A percentile compares a stretch with the other conserved stretches of the same genome.
These are phyloP conservation scores for Torymus texanus DNA, from an alignment of 2,888 invertebrate genomes.

Conservation along the genomic window DNA sequence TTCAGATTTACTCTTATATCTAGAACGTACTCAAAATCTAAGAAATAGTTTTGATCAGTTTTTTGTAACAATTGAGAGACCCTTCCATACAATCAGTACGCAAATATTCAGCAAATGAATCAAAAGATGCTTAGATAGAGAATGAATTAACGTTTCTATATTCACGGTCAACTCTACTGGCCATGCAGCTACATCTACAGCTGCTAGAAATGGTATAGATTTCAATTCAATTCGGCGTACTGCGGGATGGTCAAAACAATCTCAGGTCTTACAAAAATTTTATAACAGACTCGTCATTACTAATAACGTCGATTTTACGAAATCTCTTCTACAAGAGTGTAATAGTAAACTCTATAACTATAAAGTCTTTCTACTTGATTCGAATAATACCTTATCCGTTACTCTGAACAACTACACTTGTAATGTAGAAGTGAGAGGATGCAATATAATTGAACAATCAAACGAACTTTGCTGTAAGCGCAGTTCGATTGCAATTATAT, in stretches of 20 bases:
- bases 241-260: slow-evolving; percentile 2
- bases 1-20: neutral
- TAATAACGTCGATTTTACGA: neutral
- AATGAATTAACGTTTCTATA: neutral
- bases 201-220: neutral
- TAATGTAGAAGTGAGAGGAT: slow-evolving; percentile 4
- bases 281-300: slow-evolving; percentile 8
- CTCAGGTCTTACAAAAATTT: slow-evolving; percentile 8
- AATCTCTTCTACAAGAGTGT: neutral
- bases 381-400: neutral
- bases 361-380: neutral
- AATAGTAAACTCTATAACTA: neutral
- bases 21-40: neutral
- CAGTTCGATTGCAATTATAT: too few species aligned
- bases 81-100: neutral
- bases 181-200: slow-evolving; percentile 9
- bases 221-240: slow-evolving; percentile 2
- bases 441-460: neutral
- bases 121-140: neutral
- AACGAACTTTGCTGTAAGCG: too few species aligned
- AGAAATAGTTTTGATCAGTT: neutral
- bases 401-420: slow-evolving; percentile 17
- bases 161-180: neutral
- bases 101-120: neutral
- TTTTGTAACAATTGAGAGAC: slow-evolving; percentile 7